phyloP scores from a whole-genome alignment of 2,113 vertebrate species.

The Lepisosteus osseus region DNA sequence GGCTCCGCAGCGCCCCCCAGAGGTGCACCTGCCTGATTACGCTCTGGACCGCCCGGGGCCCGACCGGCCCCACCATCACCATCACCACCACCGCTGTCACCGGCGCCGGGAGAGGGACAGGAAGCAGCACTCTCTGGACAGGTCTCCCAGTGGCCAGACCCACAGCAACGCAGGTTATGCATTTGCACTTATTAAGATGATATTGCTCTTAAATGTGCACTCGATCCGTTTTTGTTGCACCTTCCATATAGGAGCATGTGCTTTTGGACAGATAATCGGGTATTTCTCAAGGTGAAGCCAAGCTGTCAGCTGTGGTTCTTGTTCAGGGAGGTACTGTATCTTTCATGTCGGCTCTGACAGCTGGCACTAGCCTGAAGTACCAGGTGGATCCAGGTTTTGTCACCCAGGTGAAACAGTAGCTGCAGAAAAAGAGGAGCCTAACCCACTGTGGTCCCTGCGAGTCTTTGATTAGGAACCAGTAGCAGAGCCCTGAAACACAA shows the following conservation, averaged over 20 bases:
- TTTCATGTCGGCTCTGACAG: no score
- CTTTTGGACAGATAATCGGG: not conserved
- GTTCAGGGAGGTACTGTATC: no score
- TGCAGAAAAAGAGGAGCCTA: no score
- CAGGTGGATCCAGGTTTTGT: no score
- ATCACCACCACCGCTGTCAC: slow-evolving; percentile 87
- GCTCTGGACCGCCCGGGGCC: slow-evolving; percentile 68
- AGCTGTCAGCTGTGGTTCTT: not conserved
- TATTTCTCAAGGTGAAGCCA: slow-evolving; percentile 2
- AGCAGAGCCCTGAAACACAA: no score
- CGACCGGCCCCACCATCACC: slow-evolving; percentile 72
- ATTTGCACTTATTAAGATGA: no score
- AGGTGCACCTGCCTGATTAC: slow-evolving; percentile 72
- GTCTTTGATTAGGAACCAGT: no score
- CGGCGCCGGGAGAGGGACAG: slow-evolving; percentile 81
- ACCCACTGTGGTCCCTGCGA: no score
- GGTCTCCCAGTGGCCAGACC: slow-evolving; percentile 61
- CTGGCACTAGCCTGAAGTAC: no score
- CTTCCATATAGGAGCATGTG: not conserved
- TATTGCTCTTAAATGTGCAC: no score
- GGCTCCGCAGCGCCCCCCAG: slow-evolving; percentile 73
- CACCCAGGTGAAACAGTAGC: no score
- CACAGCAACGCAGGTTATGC: slow-evolving; percentile 63
- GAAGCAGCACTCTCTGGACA: slow-evolving; percentile 85
- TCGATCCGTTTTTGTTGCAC: no score